phyloP scores from a whole-genome alignment of 2,113 vertebrate species.

The Sylvietta virens region DNA sequence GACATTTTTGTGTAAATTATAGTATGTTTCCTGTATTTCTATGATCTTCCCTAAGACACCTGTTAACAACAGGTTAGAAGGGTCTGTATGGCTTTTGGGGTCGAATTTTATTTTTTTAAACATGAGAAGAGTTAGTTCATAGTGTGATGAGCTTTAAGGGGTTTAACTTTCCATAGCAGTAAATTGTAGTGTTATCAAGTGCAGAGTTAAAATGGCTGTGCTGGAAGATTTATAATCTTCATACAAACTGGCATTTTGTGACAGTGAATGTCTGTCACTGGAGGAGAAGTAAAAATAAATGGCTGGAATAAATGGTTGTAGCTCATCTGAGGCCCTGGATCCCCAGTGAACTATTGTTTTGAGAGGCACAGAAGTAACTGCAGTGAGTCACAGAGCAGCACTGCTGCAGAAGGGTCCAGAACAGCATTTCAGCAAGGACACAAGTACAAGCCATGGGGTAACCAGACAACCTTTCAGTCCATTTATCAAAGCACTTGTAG shows the following conservation, averaged over 20 bases:
- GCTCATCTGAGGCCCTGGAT: background rate
- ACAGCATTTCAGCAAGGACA: conserved; percentile 36
- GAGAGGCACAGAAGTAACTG: conserved; percentile 2
- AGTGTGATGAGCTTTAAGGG: background rate
- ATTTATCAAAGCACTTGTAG: conserved; percentile 61
- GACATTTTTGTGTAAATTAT: background rate
- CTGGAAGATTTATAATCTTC: conserved; percentile 9
- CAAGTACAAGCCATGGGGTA: conserved; percentile 12
- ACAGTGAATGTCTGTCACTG: conserved; percentile 6
- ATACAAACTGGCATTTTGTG: conserved; percentile 11
- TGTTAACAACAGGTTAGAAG: background rate
- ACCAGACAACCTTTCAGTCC: conserved; percentile 63
- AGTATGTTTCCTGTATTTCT: background rate
- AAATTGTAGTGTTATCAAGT: background rate
- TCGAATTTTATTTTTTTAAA: background rate
- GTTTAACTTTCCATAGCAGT: background rate
- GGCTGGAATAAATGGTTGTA: conserved; percentile 22
- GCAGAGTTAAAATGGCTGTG: background rate
- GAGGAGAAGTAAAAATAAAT: conserved; percentile 43
- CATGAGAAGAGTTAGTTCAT: background rate
- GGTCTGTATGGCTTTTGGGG: background rate
- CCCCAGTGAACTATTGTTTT: conserved; percentile 36
- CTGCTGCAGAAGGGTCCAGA: conserved; percentile 13
- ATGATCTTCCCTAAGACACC: background rate
- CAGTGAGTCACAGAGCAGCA: conserved; percentile 31